phyloP scores from a whole-genome alignment of 2,797 vertebrate genomes.

The Setipinna tenuifilis region DNA sequence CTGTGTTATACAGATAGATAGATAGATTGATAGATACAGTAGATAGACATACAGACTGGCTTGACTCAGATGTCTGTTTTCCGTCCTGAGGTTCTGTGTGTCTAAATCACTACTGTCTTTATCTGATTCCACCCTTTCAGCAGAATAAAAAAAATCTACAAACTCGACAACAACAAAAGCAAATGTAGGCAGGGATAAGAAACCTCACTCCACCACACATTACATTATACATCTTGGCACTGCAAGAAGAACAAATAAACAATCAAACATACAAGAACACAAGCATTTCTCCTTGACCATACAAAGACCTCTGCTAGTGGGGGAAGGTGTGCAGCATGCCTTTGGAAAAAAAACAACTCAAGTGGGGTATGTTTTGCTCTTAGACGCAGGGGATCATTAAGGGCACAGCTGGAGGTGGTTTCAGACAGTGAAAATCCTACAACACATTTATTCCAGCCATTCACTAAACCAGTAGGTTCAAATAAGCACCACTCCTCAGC shows the following conservation, averaged over 20 bases:
- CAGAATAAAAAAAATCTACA: neutral
- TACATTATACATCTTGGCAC: neutral
- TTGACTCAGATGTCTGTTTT: neutral
- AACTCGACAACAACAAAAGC: neutral
- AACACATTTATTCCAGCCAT: too few species aligned
- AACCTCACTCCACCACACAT: neutral
- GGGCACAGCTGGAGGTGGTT: neutral
- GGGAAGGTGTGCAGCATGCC: neutral
- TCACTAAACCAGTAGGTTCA: too few species aligned
- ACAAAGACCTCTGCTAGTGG: neutral
- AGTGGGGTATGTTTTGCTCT: neutral
- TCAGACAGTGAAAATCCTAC: too few species aligned
- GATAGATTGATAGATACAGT: too few species aligned
- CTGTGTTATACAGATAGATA: too few species aligned
- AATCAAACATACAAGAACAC: neutral
- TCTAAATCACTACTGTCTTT: neutral
- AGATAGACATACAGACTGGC: too few species aligned
- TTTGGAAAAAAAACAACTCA: neutral
- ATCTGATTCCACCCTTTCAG: neutral
- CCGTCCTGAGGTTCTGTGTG: neutral
- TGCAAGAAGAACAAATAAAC: neutral
- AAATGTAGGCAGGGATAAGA: conserved; percentile 2
- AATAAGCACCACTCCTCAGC: too few species aligned
- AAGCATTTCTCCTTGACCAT: neutral
- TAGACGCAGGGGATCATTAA: neutral